Percentiles rank a stretch among this genome's conserved stretches.
These are phyloP conservation scores for Hycleus phaleratus DNA, from an alignment of 1,140 invertebrate species.

Conservation along the genomic window DNA sequence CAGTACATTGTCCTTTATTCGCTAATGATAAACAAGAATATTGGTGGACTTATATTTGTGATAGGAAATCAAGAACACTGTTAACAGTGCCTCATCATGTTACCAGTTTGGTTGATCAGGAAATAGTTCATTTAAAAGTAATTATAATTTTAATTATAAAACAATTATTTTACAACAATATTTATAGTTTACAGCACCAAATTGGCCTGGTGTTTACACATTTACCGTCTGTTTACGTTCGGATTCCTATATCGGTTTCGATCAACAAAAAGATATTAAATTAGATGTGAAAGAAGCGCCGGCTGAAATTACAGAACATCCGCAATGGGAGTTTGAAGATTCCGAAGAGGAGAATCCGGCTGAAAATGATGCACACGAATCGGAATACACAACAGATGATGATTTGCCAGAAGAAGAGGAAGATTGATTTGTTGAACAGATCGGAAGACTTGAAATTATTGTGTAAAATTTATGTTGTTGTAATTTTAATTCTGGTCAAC, in stretches of 20 bases:
- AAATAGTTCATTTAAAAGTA: slow-evolving; percentile 81
- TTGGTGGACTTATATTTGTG: slow-evolving; percentile 98
- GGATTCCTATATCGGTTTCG: slow-evolving; percentile 93
- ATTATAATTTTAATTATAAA: slow-evolving; percentile 3
- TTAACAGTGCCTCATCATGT: slow-evolving; percentile 87
- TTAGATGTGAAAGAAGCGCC: slow-evolving; percentile 94
- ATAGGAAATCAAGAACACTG: slow-evolving; percentile 83
- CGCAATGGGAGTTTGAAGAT: slow-evolving; percentile 93
- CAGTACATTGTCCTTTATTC: slow-evolving; percentile 91
- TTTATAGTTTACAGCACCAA: slow-evolving; percentile 79
- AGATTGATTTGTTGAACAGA: background rate
- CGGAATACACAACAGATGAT: slow-evolving; percentile 64
- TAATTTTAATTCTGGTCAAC: slow-evolving; percentile 6
- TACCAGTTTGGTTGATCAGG: slow-evolving; percentile 69
- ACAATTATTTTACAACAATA: background rate
- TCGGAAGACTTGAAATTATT: too few species aligned
- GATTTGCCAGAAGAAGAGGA: slow-evolving; percentile 45
- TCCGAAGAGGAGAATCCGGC: slow-evolving; percentile 81
- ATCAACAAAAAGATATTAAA: slow-evolving; percentile 88
- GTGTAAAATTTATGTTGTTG: slow-evolving; percentile 4
- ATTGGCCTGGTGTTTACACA: slow-evolving; percentile 85
- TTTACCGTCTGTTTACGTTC: slow-evolving; percentile 84
- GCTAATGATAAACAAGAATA: slow-evolving; percentile 97
- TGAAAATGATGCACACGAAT: slow-evolving; percentile 57
- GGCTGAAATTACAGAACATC: slow-evolving; percentile 81